A percentile compares a stretch with the other conserved stretches of the same genome.
phyloP scores from a whole-genome alignment of 1,140 invertebrate genomes.

The Drosophila neocordata region DNA sequence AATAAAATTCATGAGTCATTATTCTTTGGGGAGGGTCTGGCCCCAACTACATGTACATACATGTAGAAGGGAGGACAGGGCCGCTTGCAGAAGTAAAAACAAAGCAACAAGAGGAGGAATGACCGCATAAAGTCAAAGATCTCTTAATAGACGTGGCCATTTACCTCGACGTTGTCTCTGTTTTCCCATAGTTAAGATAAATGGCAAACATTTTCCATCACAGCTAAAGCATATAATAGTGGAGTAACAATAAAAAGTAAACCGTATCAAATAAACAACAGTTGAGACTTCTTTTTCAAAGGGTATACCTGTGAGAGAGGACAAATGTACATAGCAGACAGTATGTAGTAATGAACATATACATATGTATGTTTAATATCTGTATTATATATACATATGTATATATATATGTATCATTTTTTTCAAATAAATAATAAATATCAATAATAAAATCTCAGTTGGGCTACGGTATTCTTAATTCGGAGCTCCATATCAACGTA shows the following conservation, averaged over 20 bases:
- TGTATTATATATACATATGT: too few relatives aligned
- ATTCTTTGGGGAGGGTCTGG: conserved; percentile 8
- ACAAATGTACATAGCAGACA: too few relatives aligned
- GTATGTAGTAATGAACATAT: too few relatives aligned
- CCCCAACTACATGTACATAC: background rate
- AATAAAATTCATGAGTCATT: background rate
- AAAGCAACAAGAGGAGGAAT: conserved; percentile 15
- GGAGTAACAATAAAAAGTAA: conserved; percentile 4
- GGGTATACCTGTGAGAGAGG: too few relatives aligned
- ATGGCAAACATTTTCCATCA: conserved; percentile 17
- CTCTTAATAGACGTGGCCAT: conserved; percentile 13
- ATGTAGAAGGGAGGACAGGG: background rate
- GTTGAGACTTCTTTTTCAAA: background rate
- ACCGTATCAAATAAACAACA: conserved; percentile 10
- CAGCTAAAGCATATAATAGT: conserved; percentile 6
- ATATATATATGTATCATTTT: too few relatives aligned
- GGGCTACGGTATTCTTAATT: too few relatives aligned
- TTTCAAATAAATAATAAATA: too few relatives aligned
- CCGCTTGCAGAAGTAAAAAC: conserved; percentile 6
- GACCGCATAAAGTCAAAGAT: conserved; percentile 20
- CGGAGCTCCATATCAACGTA: too few relatives aligned
- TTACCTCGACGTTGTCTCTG: conserved; percentile 7
- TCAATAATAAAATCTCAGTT: too few relatives aligned
- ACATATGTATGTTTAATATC: too few relatives aligned
- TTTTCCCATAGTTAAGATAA: conserved; percentile 19